Conservation (phyloP, 2,888 invertebrate genomes). For the Blera fallax region DNA sequence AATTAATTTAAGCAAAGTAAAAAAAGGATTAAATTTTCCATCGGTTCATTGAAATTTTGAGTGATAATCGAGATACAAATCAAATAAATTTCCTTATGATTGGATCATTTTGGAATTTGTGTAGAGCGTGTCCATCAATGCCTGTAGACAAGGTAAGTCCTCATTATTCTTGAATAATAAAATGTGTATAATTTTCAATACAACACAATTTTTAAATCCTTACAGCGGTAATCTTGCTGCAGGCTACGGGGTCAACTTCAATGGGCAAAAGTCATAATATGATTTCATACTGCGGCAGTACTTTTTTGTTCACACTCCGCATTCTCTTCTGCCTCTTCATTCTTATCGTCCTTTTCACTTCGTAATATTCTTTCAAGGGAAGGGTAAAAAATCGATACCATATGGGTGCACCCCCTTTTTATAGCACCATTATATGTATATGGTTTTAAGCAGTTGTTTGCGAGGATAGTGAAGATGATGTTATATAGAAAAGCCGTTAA, state of each 20-base stretch:
- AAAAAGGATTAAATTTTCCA: slow-evolving; percentile 2
- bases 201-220: not conserved
- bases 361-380: slow-evolving; percentile 16
- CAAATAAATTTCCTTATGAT: slow-evolving; percentile 88
- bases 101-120: slow-evolving; percentile 98
- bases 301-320: not conserved
- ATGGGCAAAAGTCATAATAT: slow-evolving; percentile 34
- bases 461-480: slow-evolving; percentile 15
- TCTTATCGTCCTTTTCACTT: slow-evolving; percentile 23
- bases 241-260: slow-evolving; percentile 72
- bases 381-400: slow-evolving; percentile 56
- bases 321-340: slow-evolving; percentile 19
- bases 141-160: slow-evolving; percentile 95
- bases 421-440: slow-evolving; percentile 23
- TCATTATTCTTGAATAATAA: not conserved
- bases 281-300: slow-evolving; percentile 63
- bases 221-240: not conserved
- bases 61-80: slow-evolving; percentile 35
- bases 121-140: slow-evolving; percentile 98
- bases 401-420: slow-evolving; percentile 44
- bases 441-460: slow-evolving; percentile 6
- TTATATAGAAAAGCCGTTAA: not conserved
- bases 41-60: slow-evolving; percentile 22
- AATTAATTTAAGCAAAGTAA: not conserved
- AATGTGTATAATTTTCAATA: not conserved